phyloP scores from a whole-genome alignment of 2,797 vertebrate species.

The Syngnathus acus region DNA sequence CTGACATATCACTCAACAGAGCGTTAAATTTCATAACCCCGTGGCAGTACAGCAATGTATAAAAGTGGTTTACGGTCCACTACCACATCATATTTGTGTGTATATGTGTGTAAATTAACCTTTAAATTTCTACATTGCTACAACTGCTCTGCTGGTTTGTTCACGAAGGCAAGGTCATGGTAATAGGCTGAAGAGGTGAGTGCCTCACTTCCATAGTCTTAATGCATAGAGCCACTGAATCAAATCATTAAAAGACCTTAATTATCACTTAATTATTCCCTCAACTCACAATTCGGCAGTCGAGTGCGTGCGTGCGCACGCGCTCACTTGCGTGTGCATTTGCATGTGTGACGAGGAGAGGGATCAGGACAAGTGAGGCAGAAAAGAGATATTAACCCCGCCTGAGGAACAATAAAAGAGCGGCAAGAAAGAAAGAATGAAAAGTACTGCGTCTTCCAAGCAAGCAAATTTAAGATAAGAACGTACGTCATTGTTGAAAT shows the following conservation, averaged over 20 bases:
- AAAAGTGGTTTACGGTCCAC: constrained; percentile 36
- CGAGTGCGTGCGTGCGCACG: constrained; percentile 37
- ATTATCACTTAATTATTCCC: constrained; percentile 80
- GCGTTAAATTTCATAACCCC: constrained; percentile 64
- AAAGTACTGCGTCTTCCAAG: constrained; percentile 36
- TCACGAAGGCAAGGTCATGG: constrained; percentile 74
- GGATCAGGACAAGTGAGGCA: constrained; percentile 56
- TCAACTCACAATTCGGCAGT: constrained; percentile 58
- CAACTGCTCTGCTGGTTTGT: constrained; percentile 49
- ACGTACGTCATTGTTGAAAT: constrained; percentile 20
- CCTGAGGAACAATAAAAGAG: constrained; percentile 63
- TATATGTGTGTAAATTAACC: constrained; percentile 50
- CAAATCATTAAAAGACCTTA: constrained; percentile 80
- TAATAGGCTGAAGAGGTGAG: constrained; percentile 76
- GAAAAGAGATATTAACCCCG: constrained; percentile 67
- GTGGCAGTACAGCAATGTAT: constrained; percentile 52
- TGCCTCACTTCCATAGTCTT: constrained; percentile 66
- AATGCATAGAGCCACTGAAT: constrained; percentile 76
- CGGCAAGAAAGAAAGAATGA: constrained; percentile 58
- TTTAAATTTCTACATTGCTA: constrained; percentile 66
- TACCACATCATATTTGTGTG: constrained; percentile 37
- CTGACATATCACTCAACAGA: constrained; percentile 60
- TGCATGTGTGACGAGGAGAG: constrained; percentile 57
- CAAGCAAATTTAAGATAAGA: constrained; percentile 46
- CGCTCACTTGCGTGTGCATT: constrained; percentile 46